Conservation (phyloP, 1,140 invertebrate species). For the honey bee (Apis mellifera) region DNA sequence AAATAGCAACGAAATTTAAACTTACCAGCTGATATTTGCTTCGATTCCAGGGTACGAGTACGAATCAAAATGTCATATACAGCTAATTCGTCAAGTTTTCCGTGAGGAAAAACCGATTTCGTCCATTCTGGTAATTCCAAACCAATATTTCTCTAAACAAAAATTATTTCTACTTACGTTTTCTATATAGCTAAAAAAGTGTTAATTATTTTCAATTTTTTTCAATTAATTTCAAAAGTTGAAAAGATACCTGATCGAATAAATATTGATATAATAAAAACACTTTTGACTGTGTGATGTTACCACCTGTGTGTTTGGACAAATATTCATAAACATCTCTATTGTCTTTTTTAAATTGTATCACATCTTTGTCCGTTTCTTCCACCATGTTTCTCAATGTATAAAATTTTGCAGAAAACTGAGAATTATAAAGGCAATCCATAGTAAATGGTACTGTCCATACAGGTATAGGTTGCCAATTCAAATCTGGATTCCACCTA, state of each 20-base stretch:
- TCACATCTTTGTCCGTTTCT: not conserved
- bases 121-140: conserved; percentile 37
- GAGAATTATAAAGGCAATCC: conserved; percentile 1
- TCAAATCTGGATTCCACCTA: conserved; percentile 26
- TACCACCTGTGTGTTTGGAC: not conserved
- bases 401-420: not conserved
- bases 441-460: not conserved
- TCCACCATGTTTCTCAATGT: not conserved
- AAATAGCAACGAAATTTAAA: not conserved
- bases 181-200: too few relatives aligned
- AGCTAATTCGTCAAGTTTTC: conserved; percentile 12
- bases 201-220: too few relatives aligned
- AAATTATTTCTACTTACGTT: too few relatives aligned
- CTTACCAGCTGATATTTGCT: conserved; percentile 30
- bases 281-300: not conserved
- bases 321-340: not conserved
- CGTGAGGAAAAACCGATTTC: conserved; percentile 8
- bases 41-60: not conserved
- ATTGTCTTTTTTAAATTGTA: not conserved
- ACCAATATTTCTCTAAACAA: conserved; percentile 28
- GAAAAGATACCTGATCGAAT: conserved; percentile 7
- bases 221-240: too few relatives aligned
- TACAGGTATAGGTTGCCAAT: conserved; percentile 41
- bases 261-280: conserved; percentile 7
- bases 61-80: conserved; percentile 10